phyloP scores from a whole-genome alignment of 2,797 vertebrate species.

The Botia kubotai region DNA sequence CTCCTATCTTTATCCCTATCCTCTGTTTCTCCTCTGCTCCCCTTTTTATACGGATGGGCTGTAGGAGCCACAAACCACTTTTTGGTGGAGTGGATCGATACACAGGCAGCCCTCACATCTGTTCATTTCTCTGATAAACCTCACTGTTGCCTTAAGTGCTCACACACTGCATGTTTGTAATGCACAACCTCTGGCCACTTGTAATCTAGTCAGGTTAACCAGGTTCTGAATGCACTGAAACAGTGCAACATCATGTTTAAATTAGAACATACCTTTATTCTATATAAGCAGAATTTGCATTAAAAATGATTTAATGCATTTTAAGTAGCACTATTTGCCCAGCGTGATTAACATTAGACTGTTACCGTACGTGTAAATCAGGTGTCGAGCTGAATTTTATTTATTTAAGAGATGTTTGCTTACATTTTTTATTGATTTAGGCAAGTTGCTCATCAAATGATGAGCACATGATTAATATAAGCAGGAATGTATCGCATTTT shows the following conservation, averaged over 20 bases:
- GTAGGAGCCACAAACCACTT: conserved; percentile 36
- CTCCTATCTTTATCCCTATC: background rate
- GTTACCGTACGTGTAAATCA: background rate
- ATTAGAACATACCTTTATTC: background rate
- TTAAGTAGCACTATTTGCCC: no score
- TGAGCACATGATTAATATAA: background rate
- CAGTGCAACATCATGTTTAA: background rate
- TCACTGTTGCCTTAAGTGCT: conserved; percentile 7
- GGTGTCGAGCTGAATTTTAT: background rate
- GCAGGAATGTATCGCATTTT: no score
- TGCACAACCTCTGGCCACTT: background rate
- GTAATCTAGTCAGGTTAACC: background rate
- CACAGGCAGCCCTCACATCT: conserved; percentile 28
- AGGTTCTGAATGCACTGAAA: background rate
- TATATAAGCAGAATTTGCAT: background rate
- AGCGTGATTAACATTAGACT: background rate
- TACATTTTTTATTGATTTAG: background rate
- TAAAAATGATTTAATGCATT: no score
- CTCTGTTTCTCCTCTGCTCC: background rate
- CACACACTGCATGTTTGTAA: conserved; percentile 7
- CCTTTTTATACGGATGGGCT: conserved; percentile 26
- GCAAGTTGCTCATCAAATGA: background rate
- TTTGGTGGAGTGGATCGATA: conserved; percentile 39
- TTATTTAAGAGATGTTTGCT: background rate
- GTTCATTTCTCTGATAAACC: conserved; percentile 44